Conservation (phyloP, 2,888 invertebrate species). For the Petrolisthes manimaculis region DNA sequence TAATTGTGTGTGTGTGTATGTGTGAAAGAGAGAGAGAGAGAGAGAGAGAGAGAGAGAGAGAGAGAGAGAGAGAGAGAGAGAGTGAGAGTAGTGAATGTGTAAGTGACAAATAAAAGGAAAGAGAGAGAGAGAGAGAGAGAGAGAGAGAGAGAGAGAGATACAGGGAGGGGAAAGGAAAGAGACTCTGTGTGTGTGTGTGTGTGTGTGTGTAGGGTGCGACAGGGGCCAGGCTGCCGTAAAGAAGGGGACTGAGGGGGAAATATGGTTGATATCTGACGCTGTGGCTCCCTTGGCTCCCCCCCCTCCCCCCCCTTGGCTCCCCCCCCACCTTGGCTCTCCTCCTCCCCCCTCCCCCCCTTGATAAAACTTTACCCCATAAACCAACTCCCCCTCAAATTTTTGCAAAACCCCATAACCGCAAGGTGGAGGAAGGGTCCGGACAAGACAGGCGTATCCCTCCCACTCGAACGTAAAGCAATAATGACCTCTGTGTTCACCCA, state of each 20-base stretch:
- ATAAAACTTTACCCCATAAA: slow-evolving; percentile 59
- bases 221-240: slow-evolving; percentile 31
- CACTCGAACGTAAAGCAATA: background rate
- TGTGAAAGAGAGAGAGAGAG: background rate
- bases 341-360: too few relatives aligned
- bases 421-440: slow-evolving; percentile 21
- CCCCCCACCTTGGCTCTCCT: too few relatives aligned
- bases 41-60: background rate
- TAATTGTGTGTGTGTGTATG: background rate
- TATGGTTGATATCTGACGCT: slow-evolving; percentile 45
- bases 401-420: slow-evolving; percentile 54
- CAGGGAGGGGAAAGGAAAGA: background rate
- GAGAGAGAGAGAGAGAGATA: background rate
- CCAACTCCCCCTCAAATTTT: slow-evolving; percentile 54
- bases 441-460: slow-evolving; percentile 18
- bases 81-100: background rate
- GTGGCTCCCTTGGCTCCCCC: slow-evolving; percentile 21
- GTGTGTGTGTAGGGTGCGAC: slow-evolving; percentile 4
- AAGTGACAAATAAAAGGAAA: background rate
- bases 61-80: background rate
- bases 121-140: background rate
- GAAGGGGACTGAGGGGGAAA: slow-evolving; percentile 23
- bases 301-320: slow-evolving; percentile 29
- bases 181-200: background rate
- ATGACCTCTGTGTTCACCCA: background rate